Evolutionary conservation across 2,113 vertebrate genomes (phyloP).

Genomic region (Chaetodon trifascialis): DNA sequence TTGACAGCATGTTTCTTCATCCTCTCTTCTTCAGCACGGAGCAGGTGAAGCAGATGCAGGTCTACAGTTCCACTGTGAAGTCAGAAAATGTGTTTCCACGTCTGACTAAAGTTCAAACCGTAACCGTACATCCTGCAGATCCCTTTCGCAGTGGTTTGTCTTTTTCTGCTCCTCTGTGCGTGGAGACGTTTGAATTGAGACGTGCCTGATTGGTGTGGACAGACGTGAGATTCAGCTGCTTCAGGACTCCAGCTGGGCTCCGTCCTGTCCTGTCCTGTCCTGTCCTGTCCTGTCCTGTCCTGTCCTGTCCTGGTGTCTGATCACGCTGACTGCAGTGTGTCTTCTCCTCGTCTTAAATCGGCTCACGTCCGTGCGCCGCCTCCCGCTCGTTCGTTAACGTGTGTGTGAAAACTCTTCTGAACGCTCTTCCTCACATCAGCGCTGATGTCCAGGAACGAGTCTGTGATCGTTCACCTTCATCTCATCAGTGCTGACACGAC

Average conservation of each 20-base stretch:
- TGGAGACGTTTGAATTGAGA: neutral
- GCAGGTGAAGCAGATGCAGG: neutral
- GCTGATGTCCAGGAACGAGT: neutral
- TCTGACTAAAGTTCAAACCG: too few relatives aligned
- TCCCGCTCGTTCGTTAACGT: neutral
- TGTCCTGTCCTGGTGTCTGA: neutral
- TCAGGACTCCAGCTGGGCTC: neutral
- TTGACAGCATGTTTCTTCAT: too few relatives aligned
- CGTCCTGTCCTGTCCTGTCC: too few relatives aligned
- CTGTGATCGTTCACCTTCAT: neutral
- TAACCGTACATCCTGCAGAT: neutral
- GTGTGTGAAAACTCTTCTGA: neutral
- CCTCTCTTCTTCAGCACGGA: too few relatives aligned
- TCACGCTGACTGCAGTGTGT: too few relatives aligned
- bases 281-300: too few relatives aligned
- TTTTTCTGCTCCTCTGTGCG: neutral
- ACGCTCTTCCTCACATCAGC: neutral
- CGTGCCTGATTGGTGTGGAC: neutral
- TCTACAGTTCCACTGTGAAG: neutral
- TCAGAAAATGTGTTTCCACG: too few relatives aligned
- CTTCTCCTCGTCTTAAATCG: neutral
- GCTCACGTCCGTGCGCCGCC: neutral
- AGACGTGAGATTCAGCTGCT: neutral
- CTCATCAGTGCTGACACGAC: too few relatives aligned
- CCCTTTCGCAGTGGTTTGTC: neutral